Conservation (phyloP, 1,140 invertebrate genomes). For the Drosophila orosa region DNA sequence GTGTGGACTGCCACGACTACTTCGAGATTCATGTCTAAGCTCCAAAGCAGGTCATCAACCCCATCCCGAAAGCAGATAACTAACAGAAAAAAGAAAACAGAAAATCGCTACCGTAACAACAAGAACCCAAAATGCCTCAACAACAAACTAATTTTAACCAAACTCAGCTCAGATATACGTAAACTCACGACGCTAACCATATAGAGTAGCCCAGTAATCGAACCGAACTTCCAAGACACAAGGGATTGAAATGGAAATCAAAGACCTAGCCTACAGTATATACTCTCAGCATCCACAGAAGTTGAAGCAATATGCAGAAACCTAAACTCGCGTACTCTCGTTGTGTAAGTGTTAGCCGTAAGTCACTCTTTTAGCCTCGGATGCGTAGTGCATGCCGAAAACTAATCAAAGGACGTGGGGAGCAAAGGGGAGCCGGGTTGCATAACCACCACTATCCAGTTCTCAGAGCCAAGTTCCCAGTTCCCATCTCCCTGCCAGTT, state of each 20-base stretch:
- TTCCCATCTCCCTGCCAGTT: not conserved
- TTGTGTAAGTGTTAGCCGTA: constrained; percentile 49
- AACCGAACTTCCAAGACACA: constrained; percentile 61
- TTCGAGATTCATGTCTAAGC: constrained; percentile 83
- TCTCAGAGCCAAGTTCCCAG: not conserved
- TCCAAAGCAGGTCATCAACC: not conserved
- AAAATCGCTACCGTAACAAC: constrained; percentile 36
- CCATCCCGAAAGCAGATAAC: constrained; percentile 36
- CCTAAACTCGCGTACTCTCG: constrained; percentile 5
- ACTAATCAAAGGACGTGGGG: constrained; percentile 23
- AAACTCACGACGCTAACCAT: constrained; percentile 55
- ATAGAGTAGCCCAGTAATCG: constrained; percentile 26
- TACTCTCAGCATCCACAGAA: constrained; percentile 6
- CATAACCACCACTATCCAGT: constrained; percentile 1
- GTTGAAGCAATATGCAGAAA: constrained; percentile 1
- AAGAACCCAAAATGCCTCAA: constrained; percentile 72
- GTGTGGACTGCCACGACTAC: constrained; percentile 83
- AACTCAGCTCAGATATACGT: constrained; percentile 74
- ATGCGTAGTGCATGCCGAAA: constrained; percentile 29
- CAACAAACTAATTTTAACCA: constrained; percentile 67
- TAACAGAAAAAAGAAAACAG: not conserved
- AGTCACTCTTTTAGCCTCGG: constrained; percentile 45
- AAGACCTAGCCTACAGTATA: constrained; percentile 48
- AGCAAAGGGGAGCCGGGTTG: not conserved
- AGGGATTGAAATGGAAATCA: constrained; percentile 78